Evolutionary conservation across 2,797 vertebrate genomes (phyloP), one percentile per base, ranked within the genome.

Genomic region (Catharus ustulatus): DNA sequence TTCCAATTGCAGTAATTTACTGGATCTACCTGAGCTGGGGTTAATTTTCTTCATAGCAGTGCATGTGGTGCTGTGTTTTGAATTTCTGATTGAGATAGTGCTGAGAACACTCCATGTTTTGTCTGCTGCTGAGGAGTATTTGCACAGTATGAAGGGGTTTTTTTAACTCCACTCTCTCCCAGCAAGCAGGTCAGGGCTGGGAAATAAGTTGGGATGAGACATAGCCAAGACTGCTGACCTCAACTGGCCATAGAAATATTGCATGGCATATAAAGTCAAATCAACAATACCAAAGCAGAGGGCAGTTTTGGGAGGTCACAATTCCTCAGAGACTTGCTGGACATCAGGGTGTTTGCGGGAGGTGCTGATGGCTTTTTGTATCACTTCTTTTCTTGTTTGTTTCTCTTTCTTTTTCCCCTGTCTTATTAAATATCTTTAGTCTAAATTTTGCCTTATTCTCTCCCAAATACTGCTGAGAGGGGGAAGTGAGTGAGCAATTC

Each of bases 231-330:
- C 20, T 51, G 17, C 17, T 75, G 40, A 59, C 5, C 14, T 15
- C 24, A 45, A 2, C 3, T 11, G 34, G 43, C 7, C 18, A 61
- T 76, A 42, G 12, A 3, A 11, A 61, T 13, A 64, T 48, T 24
- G 26, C 38, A n/a, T 40, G 10, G 8, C 13, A 11, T 29, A 3
- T 6, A n/a, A 34, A 5, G 27, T 14, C 43, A 63, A 9, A 1
- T 17, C 18, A 36, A 15, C 19, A 61, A 17, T 8, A 34, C 16
- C 10, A 16, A 19, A 46, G 14, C 24, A 30, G 6, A 55, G 59
- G 11, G n/a, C 3, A 3, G 22, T 8, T 24, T 43, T 40, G 20
- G 18, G 32, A 64, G 5, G 19, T 0, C 18, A 9, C 0, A 3
- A 3, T 13, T 49, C 18, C 57, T 38, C 52, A 45, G 52, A 84